Percentiles rank a stretch among this genome's conserved stretches.
Conservation (phyloP, 2,888 invertebrate species). For the Caradrina kadenii region DNA sequence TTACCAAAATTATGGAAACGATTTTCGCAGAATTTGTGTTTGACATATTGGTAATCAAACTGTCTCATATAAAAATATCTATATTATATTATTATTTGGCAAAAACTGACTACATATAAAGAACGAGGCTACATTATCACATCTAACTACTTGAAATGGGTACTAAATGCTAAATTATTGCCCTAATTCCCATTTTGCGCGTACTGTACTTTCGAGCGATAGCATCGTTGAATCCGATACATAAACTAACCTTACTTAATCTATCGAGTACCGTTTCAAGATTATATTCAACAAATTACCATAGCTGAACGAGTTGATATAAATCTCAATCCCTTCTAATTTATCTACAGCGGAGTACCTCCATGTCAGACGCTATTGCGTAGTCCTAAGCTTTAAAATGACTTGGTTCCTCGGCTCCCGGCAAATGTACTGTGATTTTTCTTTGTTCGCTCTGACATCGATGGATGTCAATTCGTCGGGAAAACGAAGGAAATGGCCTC, state of each 20-base stretch:
- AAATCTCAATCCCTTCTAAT: slow-evolving; percentile 56
- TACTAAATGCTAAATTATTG: neutral
- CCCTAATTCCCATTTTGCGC: slow-evolving; percentile 1
- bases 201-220: slow-evolving; percentile 5
- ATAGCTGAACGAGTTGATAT: slow-evolving; percentile 49
- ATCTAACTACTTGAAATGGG: neutral
- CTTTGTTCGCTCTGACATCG: slow-evolving; percentile 77
- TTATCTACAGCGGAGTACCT: slow-evolving; percentile 49
- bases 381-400: slow-evolving; percentile 67
- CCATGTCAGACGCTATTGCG: slow-evolving; percentile 48
- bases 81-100: neutral
- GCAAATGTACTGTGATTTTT: slow-evolving; percentile 75
- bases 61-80: neutral
- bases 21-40: slow-evolving; percentile 1
- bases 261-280: slow-evolving; percentile 34
- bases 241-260: slow-evolving; percentile 33
- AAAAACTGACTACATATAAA: neutral
- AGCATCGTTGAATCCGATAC: slow-evolving; percentile 17
- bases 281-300: slow-evolving; percentile 52
- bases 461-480: slow-evolving; percentile 81
- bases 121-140: neutral
- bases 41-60: slow-evolving; percentile 2
- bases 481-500: slow-evolving; percentile 76
- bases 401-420: slow-evolving; percentile 63
- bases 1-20: neutral